Evolutionary conservation across 2,888 invertebrate species (phyloP).

Genomic region (Ophion costatus): DNA sequence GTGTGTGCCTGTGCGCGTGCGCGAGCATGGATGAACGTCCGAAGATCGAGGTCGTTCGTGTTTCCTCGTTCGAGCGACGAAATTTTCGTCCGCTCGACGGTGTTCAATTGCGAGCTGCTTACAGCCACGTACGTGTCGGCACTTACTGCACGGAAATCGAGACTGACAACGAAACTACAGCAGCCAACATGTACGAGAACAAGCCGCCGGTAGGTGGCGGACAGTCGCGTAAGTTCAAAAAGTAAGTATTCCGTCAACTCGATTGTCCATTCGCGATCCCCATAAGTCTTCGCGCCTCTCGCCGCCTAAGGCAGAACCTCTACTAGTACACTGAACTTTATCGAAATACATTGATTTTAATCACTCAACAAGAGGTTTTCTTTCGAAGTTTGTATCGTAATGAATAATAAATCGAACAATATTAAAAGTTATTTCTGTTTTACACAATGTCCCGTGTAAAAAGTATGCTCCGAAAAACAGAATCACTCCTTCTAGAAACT

Average conservation of each 20-base stretch:
- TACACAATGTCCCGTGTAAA: no score
- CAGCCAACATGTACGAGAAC: constrained; percentile 69
- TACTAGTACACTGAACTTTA: no score
- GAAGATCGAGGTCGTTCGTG: constrained; percentile 80
- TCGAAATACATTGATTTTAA: no score
- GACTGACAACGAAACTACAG: constrained; percentile 64
- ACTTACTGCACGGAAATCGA: constrained; percentile 80
- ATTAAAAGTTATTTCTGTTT: no score
- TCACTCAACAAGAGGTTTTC: no score
- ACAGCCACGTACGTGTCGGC: constrained; percentile 79
- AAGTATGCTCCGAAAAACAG: no score
- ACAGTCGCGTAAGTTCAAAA: constrained; percentile 78
- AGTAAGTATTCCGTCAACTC: constrained; percentile 70
- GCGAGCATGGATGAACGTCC: constrained; percentile 73
- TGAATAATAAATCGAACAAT: no score
- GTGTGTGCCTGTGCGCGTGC: background rate
- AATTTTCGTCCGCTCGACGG: constrained; percentile 80
- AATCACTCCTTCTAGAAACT: no score
- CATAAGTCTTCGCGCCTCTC: no score
- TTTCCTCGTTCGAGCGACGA: constrained; percentile 78
- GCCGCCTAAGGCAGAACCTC: background rate
- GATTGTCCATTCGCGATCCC: background rate
- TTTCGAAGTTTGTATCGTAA: no score
- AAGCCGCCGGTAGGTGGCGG: constrained; percentile 76
- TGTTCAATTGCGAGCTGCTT: constrained; percentile 78